phyloP scores from a whole-genome alignment of 2,888 invertebrate genomes.

The Colletes collaris region DNA sequence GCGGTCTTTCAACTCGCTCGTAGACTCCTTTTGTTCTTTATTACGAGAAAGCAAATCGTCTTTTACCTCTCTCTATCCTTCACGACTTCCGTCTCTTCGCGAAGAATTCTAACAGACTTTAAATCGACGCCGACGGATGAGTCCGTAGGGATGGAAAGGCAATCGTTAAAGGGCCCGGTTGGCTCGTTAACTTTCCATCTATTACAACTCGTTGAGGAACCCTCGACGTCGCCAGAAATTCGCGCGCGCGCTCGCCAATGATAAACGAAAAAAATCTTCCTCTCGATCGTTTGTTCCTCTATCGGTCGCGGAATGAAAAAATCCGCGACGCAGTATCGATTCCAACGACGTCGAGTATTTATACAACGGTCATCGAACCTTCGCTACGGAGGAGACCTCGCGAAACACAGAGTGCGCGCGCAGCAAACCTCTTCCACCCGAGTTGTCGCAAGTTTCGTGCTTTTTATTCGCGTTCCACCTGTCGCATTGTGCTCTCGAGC shows the following conservation, averaged over 20 bases:
- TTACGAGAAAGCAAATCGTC: too few relatives aligned
- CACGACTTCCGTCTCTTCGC: background rate
- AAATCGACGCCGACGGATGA: conserved; percentile 54
- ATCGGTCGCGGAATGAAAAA: background rate
- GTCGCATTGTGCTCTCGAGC: conserved; percentile 51
- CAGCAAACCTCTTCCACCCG: conserved; percentile 5
- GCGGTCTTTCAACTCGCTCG: too few relatives aligned
- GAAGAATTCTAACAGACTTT: conserved; percentile 50
- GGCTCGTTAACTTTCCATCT: conserved; percentile 55
- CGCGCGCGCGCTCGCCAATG: too few relatives aligned
- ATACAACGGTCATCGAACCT: conserved; percentile 51
- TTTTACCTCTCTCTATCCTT: too few relatives aligned
- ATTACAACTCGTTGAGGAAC: conserved; percentile 44
- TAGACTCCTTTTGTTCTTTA: too few relatives aligned
- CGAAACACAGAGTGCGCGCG: conserved; percentile 2
- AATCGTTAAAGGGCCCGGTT: conserved; percentile 44
- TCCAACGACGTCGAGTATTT: conserved; percentile 30
- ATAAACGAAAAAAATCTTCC: too few relatives aligned
- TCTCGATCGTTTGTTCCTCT: too few relatives aligned
- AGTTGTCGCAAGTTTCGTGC: conserved; percentile 38
- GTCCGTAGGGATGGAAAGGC: conserved; percentile 34
- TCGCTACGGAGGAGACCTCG: conserved; percentile 3
- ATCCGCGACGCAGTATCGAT: conserved; percentile 32
- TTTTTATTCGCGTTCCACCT: conserved; percentile 64
- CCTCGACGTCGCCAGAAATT: conserved; percentile 31